Conservation (phyloP, 2,888 invertebrate species). For the Therioaphis trifolii region DNA sequence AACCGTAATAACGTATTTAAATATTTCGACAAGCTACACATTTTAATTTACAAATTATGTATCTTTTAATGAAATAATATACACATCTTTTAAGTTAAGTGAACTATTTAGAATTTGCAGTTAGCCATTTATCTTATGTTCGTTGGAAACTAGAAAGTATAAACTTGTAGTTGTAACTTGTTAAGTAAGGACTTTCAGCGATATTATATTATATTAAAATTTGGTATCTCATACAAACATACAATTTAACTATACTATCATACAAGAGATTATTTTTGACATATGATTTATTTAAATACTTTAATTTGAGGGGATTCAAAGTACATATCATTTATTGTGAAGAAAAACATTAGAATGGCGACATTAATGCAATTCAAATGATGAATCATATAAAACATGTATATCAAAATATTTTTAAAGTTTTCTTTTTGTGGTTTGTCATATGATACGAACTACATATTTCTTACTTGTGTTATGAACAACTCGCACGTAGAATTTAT, state of each 20-base stretch:
- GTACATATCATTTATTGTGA: background rate
- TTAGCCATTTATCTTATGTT: constrained; percentile 5
- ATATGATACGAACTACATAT: background rate
- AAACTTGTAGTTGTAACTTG: background rate
- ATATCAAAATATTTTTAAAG: background rate
- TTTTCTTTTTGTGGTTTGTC: background rate
- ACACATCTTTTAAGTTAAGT: background rate
- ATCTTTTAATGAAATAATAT: background rate
- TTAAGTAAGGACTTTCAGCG: background rate
- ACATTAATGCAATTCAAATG: background rate
- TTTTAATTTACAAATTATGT: constrained; percentile 9
- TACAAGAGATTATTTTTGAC: background rate
- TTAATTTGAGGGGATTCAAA: background rate
- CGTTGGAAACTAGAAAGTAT: background rate
- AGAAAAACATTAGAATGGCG: background rate
- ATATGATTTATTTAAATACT: background rate
- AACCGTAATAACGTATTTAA: too few species aligned
- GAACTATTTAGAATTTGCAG: background rate
- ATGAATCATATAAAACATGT: background rate
- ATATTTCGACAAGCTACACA: background rate
- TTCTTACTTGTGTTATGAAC: constrained; percentile 14
- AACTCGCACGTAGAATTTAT: background rate
- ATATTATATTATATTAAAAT: background rate
- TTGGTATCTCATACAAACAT: background rate
- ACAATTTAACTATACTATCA: background rate